These are phyloP conservation scores for Tenthredo distinguenda DNA, from an alignment of 2,888 invertebrate species.

Conservation along the genomic window DNA sequence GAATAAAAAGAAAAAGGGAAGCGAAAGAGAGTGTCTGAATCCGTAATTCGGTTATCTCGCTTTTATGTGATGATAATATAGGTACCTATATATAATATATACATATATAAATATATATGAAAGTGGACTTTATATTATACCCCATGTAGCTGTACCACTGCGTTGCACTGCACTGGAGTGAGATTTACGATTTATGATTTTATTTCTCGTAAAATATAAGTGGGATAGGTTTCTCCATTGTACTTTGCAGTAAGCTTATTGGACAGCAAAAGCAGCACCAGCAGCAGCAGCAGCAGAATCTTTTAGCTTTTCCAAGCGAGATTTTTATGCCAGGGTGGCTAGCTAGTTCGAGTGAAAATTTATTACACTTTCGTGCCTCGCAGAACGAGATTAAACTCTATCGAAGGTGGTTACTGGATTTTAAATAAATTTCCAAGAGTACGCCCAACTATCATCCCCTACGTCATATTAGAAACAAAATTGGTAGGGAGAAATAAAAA, in stretches of 20 bases:
- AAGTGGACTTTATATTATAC: not conserved
- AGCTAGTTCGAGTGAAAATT: not conserved
- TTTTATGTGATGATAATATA: not conserved
- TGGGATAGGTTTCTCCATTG: not conserved
- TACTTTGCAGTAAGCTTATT: conserved; percentile 17
- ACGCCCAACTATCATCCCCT: not conserved
- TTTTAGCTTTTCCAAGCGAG: conserved; percentile 1
- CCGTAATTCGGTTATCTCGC: not conserved
- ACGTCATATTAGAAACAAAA: not conserved
- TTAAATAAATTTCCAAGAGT: not conserved
- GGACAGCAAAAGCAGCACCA: not conserved
- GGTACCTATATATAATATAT: too few species aligned
- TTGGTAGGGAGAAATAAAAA: not conserved
- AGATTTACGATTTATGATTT: conserved; percentile 18
- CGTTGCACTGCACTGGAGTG: not conserved
- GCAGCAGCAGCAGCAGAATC: not conserved
- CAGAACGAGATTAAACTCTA: not conserved
- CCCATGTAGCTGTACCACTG: not conserved
- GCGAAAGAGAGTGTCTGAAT: not conserved
- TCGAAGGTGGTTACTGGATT: not conserved
- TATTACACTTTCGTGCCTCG: conserved; percentile 9
- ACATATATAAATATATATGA: not conserved
- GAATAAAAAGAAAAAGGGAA: not conserved
- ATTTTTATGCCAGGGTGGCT: not conserved
- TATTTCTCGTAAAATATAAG: conserved; percentile 7